Base-by-base conservation (phyloP, 2,888 invertebrate species). In the Clistopyga incitator region DNA sequence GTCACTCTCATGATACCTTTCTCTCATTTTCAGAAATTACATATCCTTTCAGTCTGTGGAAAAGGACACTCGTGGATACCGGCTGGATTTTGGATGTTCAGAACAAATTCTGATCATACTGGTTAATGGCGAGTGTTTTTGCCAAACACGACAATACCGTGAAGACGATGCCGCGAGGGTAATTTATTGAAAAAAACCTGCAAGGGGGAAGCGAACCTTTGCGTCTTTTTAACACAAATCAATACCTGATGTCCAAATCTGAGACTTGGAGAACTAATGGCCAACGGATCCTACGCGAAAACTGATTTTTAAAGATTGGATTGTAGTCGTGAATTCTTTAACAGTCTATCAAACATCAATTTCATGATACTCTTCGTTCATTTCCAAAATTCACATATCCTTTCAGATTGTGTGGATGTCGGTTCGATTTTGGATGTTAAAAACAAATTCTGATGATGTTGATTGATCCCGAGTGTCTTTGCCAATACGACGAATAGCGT, bases 141-240 rank as follows among this genome's bases (percentile, higher is more conserved):
- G n/a, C 23, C 23, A 56, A 23, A 18, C n/a, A 45, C n/a, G 61
- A 74, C 59, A 61, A 18, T 3, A 42, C n/a, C 29, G n/a, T 38
- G 71, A 10, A 42, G 20, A 38, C 38, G 13, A n/a, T 54, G 25
- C 45, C 59, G 20, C 25, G 29, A 59, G 72, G 71, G 45, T 72
- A 45, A 56, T 56, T 72, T 72, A n/a, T 1, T 6, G 70, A 71
- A 20, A 45, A 71, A 59, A 70, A n/a, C 47, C 34, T n/a, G n/a
- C n/a, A n/a, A n/a, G n/a, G n/a, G 6, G 15, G 34, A 3, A 25
- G 18, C 10, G 34, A 64, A 42, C 45, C 10, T 10, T 65, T 18
- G 1, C 15, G 45, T 13, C 15, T 67, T 11, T 25, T 0, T 4
- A 47, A 13, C 25, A 47, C 20, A 8, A 15, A 45, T 61, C 61